phyloP scores from a whole-genome alignment of 2,888 invertebrate species.

The Isoperla grammatica region DNA sequence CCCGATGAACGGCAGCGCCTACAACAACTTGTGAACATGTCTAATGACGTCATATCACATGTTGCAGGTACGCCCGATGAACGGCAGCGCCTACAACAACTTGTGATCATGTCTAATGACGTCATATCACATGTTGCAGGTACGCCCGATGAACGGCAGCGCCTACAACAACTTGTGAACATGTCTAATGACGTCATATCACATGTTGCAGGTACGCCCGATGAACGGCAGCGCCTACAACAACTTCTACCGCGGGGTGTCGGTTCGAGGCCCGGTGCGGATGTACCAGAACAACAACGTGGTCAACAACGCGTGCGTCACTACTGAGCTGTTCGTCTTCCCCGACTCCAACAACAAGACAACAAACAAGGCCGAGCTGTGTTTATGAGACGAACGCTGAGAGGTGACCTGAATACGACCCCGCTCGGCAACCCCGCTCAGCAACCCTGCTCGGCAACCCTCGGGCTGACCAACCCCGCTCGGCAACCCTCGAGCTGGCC shows the following conservation, averaged over 20 bases:
- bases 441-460: too few species aligned
- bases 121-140: not conserved
- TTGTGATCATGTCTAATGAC: too few species aligned
- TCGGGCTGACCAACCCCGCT: too few species aligned
- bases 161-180: conserved; percentile 30
- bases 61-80: conserved; percentile 26
- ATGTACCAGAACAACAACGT: conserved; percentile 3
- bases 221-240: conserved; percentile 6
- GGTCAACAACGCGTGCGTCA: conserved; percentile 14
- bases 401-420: too few species aligned
- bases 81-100: not conserved
- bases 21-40: too few species aligned
- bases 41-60: too few species aligned
- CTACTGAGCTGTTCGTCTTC: conserved; percentile 30
- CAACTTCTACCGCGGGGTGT: conserved; percentile 37
- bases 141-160: conserved; percentile 6
- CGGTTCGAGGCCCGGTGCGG: conserved; percentile 29
- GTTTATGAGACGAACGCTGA: too few species aligned
- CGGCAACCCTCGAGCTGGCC: too few species aligned
- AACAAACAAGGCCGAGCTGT: not conserved
- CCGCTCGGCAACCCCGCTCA: too few species aligned
- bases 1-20: too few species aligned
- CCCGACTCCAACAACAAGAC: conserved; percentile 9
- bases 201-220: not conserved
- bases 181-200: too few species aligned